Percentiles rank a stretch among this genome's conserved stretches.
Evolutionary conservation across 2,888 invertebrate genomes (phyloP).

Genomic region (Euproctis similis): DNA sequence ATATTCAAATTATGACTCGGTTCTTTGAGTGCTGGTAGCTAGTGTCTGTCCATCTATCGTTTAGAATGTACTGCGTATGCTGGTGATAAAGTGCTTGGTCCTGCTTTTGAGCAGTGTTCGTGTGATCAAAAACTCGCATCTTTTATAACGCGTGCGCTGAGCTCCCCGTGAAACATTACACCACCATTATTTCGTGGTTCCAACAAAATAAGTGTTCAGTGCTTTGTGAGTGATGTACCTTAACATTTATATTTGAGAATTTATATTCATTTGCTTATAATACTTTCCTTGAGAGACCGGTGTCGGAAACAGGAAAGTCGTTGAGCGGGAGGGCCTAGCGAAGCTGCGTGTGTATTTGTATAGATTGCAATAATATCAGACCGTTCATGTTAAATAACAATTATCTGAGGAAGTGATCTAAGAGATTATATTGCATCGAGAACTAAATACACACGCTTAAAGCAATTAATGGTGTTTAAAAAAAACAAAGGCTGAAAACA

Average conservation of each 20-base stretch:
- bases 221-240: slow-evolving; percentile 73
- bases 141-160: slow-evolving; percentile 59
- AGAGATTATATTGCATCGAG: slow-evolving; percentile 7
- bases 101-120: slow-evolving; percentile 73
- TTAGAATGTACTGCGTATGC: slow-evolving; percentile 60
- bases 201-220: slow-evolving; percentile 60
- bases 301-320: slow-evolving; percentile 73
- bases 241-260: slow-evolving; percentile 71
- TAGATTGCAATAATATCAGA: slow-evolving; percentile 11
- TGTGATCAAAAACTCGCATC: slow-evolving; percentile 53
- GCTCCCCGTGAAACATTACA: slow-evolving; percentile 39
- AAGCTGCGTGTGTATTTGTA: slow-evolving; percentile 35
- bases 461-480: slow-evolving; percentile 25
- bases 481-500: slow-evolving; percentile 22
- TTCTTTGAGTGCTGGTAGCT: slow-evolving; percentile 30
- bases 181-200: slow-evolving; percentile 41
- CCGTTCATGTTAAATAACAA: slow-evolving; percentile 6
- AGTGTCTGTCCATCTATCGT: slow-evolving; percentile 48
- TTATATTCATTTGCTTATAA: slow-evolving; percentile 53
- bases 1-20: slow-evolving; percentile 24
- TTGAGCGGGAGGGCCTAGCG: slow-evolving; percentile 47
- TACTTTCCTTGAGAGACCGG: slow-evolving; percentile 68
- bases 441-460: slow-evolving; percentile 22
- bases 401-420: slow-evolving; percentile 9
- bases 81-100: slow-evolving; percentile 51